Percentiles rank a stretch among this genome's conserved stretches.
Evolutionary conservation across 2,797 vertebrate genomes (phyloP).

Genomic region (Poeciliopsis paucimaculata): DNA sequence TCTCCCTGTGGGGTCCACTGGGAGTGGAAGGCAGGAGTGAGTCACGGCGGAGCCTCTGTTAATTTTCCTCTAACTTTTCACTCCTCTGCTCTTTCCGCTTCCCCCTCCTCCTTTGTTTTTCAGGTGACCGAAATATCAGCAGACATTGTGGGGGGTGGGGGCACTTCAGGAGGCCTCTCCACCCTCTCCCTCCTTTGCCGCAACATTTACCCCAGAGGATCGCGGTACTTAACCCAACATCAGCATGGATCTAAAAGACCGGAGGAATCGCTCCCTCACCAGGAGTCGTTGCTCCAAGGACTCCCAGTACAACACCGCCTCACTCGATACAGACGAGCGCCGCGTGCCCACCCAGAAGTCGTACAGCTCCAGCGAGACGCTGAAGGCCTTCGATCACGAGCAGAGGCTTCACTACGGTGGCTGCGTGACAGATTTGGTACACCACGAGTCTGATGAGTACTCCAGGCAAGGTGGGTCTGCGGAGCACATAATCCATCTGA

Average conservation of each 20-base stretch:
- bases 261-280: conserved; percentile 92
- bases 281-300: conserved; percentile 90
- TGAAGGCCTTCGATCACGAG: conserved; percentile 97
- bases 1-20: conserved; percentile 41
- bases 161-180: conserved; percentile 57
- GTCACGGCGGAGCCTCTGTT: conserved; percentile 59
- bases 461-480: conserved; percentile 90
- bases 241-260: conserved; percentile 94
- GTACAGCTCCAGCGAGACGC: conserved; percentile 97
- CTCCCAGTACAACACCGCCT: conserved; percentile 91
- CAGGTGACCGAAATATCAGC: conserved; percentile 77
- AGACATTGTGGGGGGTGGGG: conserved; percentile 40
- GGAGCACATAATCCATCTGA: conserved; percentile 4
- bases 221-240: conserved; percentile 8
- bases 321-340: conserved; percentile 92
- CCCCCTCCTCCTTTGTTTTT: conserved; percentile 50
- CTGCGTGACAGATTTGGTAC: conserved; percentile 92
- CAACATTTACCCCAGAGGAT: conserved; percentile 1
- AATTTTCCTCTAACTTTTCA: conserved; percentile 57
- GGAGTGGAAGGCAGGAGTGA: conserved; percentile 50
- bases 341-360: conserved; percentile 97
- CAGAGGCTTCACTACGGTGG: conserved; percentile 93
- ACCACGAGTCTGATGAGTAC: conserved; percentile 96
- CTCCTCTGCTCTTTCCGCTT: conserved; percentile 33
- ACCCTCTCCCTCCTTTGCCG: conserved; percentile 26